A percentile compares a stretch with the other conserved stretches of the same genome.
phyloP scores from a whole-genome alignment of 2,888 invertebrate genomes.

The Andrena hattorfiana region DNA sequence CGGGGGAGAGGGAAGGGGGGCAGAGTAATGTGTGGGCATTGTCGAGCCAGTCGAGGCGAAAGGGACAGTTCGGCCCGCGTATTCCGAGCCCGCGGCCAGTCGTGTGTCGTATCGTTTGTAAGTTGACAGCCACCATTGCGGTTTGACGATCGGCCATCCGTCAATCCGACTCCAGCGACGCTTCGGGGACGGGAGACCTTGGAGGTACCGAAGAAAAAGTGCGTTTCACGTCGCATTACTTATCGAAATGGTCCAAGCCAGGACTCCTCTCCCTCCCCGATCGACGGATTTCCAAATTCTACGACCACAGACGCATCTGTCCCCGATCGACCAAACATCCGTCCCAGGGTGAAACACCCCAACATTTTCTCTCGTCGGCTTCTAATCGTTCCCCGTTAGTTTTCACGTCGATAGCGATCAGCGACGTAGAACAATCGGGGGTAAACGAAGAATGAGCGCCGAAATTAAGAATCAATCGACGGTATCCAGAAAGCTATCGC shows the following conservation, averaged over 20 bases:
- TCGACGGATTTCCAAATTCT: constrained; percentile 46
- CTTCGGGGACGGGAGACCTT: constrained; percentile 61
- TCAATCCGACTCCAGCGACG: constrained; percentile 72
- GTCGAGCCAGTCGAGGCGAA: constrained; percentile 55
- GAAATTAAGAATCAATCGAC: background rate
- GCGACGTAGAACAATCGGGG: too few species aligned
- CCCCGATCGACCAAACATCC: background rate
- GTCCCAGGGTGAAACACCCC: too few species aligned
- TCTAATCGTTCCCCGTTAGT: too few species aligned
- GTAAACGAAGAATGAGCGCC: background rate
- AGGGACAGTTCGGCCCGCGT: constrained; percentile 61
- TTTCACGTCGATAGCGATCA: too few species aligned
- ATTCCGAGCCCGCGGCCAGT: constrained; percentile 70
- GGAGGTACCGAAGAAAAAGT: constrained; percentile 73
- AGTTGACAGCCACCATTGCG: constrained; percentile 80
- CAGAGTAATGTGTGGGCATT: constrained; percentile 60
- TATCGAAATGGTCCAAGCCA: constrained; percentile 58
- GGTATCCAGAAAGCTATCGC: background rate
- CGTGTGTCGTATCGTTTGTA: constrained; percentile 82
- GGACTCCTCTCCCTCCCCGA: constrained; percentile 8
- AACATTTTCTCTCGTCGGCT: background rate
- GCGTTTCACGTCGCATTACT: constrained; percentile 75
- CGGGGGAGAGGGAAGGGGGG: background rate
- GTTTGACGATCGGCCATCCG: constrained; percentile 73
- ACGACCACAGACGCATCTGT: background rate